These are phyloP conservation scores for Pelodytes ibericus DNA, from an alignment of 2,797 vertebrate genomes.

Conservation along the genomic window DNA sequence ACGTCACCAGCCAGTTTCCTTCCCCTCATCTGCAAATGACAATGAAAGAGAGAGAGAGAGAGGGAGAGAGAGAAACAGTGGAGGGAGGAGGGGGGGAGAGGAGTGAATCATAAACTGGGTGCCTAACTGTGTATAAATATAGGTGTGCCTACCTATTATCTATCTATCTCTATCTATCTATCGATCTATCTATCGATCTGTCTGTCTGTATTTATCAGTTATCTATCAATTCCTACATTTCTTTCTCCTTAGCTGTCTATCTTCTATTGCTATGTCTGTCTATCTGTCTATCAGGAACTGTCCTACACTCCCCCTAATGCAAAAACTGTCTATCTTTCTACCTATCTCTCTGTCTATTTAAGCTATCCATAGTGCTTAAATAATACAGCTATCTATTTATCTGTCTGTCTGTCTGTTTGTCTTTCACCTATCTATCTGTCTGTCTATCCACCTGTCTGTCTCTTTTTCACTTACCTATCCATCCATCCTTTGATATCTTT, in stretches of 20 bases:
- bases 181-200: slow-evolving; percentile 10
- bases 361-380: no score
- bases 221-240: no score
- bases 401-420: neutral
- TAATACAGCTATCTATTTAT: neutral
- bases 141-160: neutral
- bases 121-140: slow-evolving; percentile 19
- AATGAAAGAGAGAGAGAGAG: slow-evolving; percentile 6
- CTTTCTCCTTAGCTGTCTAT: no score
- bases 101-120: slow-evolving; percentile 34
- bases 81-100: slow-evolving; percentile 16
- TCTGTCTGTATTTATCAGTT: no score
- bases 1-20: slow-evolving; percentile 22
- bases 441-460: no score
- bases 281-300: neutral
- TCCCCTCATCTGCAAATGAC: slow-evolving; percentile 29
- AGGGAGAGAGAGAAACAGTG: neutral
- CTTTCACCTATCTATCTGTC: neutral
- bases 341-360: no score
- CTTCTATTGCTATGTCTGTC: slow-evolving; percentile 17
- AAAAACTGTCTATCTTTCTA: no score
- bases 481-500: neutral
- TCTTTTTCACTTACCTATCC: neutral
- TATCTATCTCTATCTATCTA: neutral
- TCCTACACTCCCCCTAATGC: no score